Percentiles rank a stretch among this genome's conserved stretches.
phyloP scores from a whole-genome alignment of 2,888 invertebrate species.

The Melangyna quadrimaculata region DNA sequence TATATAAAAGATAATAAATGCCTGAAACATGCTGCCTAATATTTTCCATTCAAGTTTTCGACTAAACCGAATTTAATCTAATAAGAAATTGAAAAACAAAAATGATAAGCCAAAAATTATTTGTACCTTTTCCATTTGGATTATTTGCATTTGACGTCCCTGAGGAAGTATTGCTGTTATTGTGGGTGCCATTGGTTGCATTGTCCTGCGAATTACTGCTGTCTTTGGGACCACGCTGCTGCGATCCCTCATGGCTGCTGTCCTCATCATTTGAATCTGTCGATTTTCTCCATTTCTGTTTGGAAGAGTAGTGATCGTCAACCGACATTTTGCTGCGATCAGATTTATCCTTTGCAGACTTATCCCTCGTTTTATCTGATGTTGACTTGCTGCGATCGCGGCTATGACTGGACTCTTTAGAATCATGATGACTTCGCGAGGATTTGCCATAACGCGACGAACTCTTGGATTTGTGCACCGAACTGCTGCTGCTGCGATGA shows the following conservation, averaged over 20 bases:
- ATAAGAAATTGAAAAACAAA: too few species aligned
- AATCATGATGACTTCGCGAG: constrained; percentile 81
- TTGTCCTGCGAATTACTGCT: constrained; percentile 42
- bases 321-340: constrained; percentile 60
- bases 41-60: too few species aligned
- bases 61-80: too few species aligned
- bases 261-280: constrained; percentile 89
- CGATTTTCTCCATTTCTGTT: constrained; percentile 86
- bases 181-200: constrained; percentile 39
- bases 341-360: constrained; percentile 78
- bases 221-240: constrained; percentile 18
- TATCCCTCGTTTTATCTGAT: constrained; percentile 71
- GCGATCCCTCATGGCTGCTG: constrained; percentile 77
- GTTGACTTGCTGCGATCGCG: constrained; percentile 75
- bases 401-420: constrained; percentile 74
- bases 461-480: constrained; percentile 69
- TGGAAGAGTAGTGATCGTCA: constrained; percentile 88
- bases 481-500: constrained; percentile 75
- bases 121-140: constrained; percentile 38
- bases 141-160: constrained; percentile 43
- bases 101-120: too few species aligned
- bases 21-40: too few species aligned
- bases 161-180: constrained; percentile 44
- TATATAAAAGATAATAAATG: too few species aligned
- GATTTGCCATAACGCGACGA: constrained; percentile 75